Percentiles rank a stretch among this genome's conserved stretches.
Evolutionary conservation across 92 coral and sea anemone species (phyloP).

Genomic region (Paragorgia papillata): DNA sequence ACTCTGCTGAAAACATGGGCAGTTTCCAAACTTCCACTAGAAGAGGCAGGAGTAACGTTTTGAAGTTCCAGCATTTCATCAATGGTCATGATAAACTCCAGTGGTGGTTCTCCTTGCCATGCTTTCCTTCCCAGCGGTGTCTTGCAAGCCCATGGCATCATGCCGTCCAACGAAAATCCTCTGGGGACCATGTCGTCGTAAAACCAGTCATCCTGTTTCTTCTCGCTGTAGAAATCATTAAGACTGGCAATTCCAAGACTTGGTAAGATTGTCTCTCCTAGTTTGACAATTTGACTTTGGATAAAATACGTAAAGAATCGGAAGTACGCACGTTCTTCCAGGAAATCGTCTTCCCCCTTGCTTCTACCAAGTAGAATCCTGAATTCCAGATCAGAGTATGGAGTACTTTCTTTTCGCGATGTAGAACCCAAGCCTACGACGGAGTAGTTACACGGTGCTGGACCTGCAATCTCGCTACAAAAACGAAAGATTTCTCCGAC

Average conservation of each 20-base stretch:
- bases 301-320: slow-evolving; percentile 28
- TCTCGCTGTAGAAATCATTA: slow-evolving; percentile 38
- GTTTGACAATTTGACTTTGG: slow-evolving; percentile 7
- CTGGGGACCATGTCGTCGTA: slow-evolving; percentile 35
- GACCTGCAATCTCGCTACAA: slow-evolving; percentile 28
- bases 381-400: slow-evolving; percentile 23
- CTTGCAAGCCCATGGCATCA: slow-evolving; percentile 47
- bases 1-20: slow-evolving; percentile 39
- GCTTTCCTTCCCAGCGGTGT: slow-evolving; percentile 39
- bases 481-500: slow-evolving; percentile 2
- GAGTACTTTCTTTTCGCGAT: slow-evolving; percentile 22
- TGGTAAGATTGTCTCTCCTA: slow-evolving; percentile 36
- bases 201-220: slow-evolving; percentile 31
- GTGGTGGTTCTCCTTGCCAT: slow-evolving; percentile 30
- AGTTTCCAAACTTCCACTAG: slow-evolving; percentile 17
- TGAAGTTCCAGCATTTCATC: no score
- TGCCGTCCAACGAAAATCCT: no score
- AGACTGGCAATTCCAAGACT: slow-evolving; percentile 35
- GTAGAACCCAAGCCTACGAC: slow-evolving; percentile 26
- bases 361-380: neutral
- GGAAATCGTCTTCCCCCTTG: neutral
- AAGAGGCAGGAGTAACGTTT: slow-evolving; percentile 18
- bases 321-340: slow-evolving; percentile 13
- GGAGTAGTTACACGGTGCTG: slow-evolving; percentile 35
- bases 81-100: slow-evolving; percentile 34